These are phyloP conservation scores for Macrophya alboannulata DNA, from an alignment of 2,888 invertebrate genomes.

Conservation along the genomic window DNA sequence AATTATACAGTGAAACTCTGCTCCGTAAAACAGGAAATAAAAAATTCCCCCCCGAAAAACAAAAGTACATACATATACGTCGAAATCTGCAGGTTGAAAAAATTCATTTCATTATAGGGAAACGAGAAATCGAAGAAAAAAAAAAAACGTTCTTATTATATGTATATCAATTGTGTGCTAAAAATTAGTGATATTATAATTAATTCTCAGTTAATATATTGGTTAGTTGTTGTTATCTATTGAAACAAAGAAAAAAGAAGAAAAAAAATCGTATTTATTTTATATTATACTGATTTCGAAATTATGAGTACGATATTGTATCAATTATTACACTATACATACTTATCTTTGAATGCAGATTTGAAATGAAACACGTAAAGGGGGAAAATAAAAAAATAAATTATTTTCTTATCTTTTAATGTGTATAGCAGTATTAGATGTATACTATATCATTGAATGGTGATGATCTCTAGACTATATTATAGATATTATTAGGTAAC, in stretches of 20 bases:
- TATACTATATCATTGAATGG: neutral
- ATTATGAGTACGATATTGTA: no score
- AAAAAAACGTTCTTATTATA: no score
- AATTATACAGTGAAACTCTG: neutral
- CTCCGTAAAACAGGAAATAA: no score
- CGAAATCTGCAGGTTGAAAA: no score
- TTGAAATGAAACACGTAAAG: no score
- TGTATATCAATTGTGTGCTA: neutral
- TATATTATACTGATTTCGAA: neutral
- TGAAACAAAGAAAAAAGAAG: neutral
- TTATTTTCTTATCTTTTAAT: neutral
- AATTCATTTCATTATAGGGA: no score
- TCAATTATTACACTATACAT: no score
- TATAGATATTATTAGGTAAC: neutral
- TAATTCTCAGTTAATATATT: neutral
- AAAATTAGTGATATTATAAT: slow-evolving; percentile 11
- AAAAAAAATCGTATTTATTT: neutral
- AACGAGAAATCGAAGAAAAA: no score
- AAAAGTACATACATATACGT: no score
- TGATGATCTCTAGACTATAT: neutral
- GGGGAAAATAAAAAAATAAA: no score
- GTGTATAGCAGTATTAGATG: neutral
- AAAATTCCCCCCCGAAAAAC: no score
- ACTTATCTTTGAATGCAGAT: no score
- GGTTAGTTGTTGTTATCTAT: neutral